Base-by-base conservation (phyloP, 2,888 invertebrate species). In the Dasysyrphus albostriatus region DNA sequence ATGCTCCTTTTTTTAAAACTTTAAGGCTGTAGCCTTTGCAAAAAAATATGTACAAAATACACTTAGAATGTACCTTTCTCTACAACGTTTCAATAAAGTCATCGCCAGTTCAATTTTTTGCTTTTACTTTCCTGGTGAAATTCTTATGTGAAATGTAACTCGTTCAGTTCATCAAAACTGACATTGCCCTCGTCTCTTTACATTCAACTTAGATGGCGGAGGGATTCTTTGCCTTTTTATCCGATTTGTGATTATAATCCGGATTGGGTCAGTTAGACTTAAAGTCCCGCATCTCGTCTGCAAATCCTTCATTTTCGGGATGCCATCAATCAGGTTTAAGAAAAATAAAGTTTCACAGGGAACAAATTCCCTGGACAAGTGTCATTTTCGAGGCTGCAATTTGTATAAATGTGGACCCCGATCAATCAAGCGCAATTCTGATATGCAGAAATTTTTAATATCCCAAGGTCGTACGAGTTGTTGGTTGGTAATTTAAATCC, bases 161-260 rank as follows among this genome's bases (percentile, higher is more conserved):
- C 58, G 49, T 70, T 84, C 49, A 69, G 84, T 78, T 77, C 81
- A 47, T 85, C 85, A 82, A 85, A 82, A 37, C 58, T 81, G 81
- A 81, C 69, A 81, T 67, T 79, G 74, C 63, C 79, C 69, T 73
- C 42, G 3, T 47, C 44, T 16, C 44, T 16, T 16, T 29, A 63
- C 8, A 42, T 37, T n/a, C 32, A 58, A 54, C 14, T 16, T 34
- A 58, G 16, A 34, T 47, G 34, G n/a, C 37, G 14, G 16, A 19
- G 49, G 34, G 14, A 24, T 61, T 14, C 42, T 51, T 29, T 69
- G 37, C 70, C n/a, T 82, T 82, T 24, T 78, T 63, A 83, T 83
- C 82, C 77, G 83, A 78, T 79, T 87, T 72, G 47, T 75, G 74
- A 83, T 87, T 83, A 72, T 87, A 87, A 87, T 87, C 87, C 87